These are phyloP conservation scores for Leptinotarsa tumamoca DNA, from an alignment of 2,888 invertebrate genomes.

Conservation along the genomic window DNA sequence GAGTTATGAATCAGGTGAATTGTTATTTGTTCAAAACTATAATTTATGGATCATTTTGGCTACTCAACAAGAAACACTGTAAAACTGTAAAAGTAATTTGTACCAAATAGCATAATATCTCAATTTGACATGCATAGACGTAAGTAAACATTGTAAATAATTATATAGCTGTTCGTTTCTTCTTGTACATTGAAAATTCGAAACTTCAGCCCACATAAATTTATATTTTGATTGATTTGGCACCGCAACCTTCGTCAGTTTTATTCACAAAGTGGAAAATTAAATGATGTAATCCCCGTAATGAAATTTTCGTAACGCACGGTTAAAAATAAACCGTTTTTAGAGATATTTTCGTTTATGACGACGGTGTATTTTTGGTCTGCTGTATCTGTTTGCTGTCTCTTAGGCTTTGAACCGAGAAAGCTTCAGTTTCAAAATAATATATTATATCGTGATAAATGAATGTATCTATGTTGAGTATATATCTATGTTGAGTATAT, in stretches of 20 bases:
- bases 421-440: background rate
- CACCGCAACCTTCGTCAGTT: slow-evolving; percentile 5
- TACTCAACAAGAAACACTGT: no score
- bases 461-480: no score
- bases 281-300: slow-evolving; percentile 19
- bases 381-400: slow-evolving; percentile 11
- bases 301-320: slow-evolving; percentile 40
- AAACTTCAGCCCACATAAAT: background rate
- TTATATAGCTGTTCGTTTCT: no score
- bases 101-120: no score
- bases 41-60: no score
- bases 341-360: slow-evolving; percentile 58
- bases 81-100: no score
- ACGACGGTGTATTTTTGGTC: slow-evolving; percentile 48
- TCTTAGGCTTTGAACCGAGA: background rate
- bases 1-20: no score
- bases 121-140: no score
- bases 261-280: slow-evolving; percentile 17
- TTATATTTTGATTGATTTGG: slow-evolving; percentile 11
- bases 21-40: no score
- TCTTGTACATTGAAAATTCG: background rate
- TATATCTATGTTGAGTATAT: no score
- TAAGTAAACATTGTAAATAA: no score
- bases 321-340: slow-evolving; percentile 48
- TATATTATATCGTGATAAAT: background rate